phyloP scores from a whole-genome alignment of 2,888 invertebrate genomes.

The Seira ritae region DNA sequence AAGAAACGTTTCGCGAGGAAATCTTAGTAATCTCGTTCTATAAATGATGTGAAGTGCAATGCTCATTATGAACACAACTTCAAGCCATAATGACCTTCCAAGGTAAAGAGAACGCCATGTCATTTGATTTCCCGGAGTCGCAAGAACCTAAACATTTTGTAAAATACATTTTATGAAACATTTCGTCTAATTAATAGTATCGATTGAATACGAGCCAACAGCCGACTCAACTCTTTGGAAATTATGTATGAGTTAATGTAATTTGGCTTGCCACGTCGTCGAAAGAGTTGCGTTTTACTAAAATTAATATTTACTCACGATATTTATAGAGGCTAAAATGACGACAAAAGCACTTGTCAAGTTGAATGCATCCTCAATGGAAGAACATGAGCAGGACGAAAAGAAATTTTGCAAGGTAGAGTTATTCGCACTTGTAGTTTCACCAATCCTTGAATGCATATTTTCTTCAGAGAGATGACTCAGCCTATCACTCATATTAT shows the following conservation, averaged over 20 bases:
- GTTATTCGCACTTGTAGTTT: background rate
- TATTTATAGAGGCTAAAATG: slow-evolving; percentile 40
- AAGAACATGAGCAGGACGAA: slow-evolving; percentile 30
- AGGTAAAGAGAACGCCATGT: slow-evolving; percentile 29
- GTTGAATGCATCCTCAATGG: slow-evolving; percentile 33
- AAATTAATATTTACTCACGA: slow-evolving; percentile 41
- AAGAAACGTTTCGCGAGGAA: slow-evolving; percentile 44
- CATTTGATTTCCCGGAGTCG: slow-evolving; percentile 31
- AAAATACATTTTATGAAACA: background rate
- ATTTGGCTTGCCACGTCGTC: background rate
- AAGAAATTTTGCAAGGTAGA: no score
- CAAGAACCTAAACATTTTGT: slow-evolving; percentile 18
- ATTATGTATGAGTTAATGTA: background rate
- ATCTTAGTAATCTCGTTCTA: slow-evolving; percentile 28
- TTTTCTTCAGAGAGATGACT: slow-evolving; percentile 14
- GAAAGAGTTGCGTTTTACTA: background rate
- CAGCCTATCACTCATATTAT: slow-evolving; percentile 8
- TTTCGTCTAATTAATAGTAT: background rate
- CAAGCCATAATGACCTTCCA: slow-evolving; percentile 45
- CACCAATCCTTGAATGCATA: background rate
- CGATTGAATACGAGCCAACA: background rate
- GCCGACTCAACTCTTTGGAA: background rate
- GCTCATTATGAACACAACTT: slow-evolving; percentile 29
- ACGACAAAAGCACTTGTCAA: slow-evolving; percentile 24
- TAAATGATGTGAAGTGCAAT: slow-evolving; percentile 39